Percentiles rank a stretch among this genome's conserved stretches.
Conservation (phyloP, 2,113 vertebrate genomes). For the Coptodon rendalli region DNA sequence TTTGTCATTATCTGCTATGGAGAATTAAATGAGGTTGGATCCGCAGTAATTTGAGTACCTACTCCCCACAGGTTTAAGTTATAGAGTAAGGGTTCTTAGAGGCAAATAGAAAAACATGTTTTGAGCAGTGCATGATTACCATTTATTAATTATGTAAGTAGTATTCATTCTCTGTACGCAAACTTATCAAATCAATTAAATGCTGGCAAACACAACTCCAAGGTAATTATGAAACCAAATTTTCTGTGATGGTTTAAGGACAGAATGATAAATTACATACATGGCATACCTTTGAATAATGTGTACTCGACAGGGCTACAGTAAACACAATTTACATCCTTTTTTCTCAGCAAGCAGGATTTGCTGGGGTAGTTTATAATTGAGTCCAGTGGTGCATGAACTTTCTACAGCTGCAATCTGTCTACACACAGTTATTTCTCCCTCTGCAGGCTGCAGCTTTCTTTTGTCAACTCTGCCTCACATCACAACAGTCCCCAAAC, state of each 20-base stretch:
- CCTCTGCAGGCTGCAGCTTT: constrained; percentile 23
- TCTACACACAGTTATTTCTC: constrained; percentile 56
- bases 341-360: constrained; percentile 47
- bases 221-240: constrained; percentile 32
- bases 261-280: constrained; percentile 48
- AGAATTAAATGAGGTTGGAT: neutral
- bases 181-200: constrained; percentile 36
- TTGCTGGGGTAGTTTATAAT: constrained; percentile 66
- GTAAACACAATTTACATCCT: constrained; percentile 59
- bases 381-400: constrained; percentile 68
- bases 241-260: constrained; percentile 4
- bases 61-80: neutral
- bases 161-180: neutral
- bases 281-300: constrained; percentile 48
- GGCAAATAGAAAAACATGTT: constrained; percentile 9
- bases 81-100: neutral
- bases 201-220: constrained; percentile 13
- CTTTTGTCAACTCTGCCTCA: constrained; percentile 52
- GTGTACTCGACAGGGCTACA: constrained; percentile 47
- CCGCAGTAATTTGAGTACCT: neutral
- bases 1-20: neutral
- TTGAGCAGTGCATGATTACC: neutral
- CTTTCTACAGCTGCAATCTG: constrained; percentile 62
- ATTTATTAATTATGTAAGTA: neutral
- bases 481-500: constrained; percentile 40